Conservation (phyloP, 2,888 invertebrate species). For the Leptinotarsa juncta region DNA sequence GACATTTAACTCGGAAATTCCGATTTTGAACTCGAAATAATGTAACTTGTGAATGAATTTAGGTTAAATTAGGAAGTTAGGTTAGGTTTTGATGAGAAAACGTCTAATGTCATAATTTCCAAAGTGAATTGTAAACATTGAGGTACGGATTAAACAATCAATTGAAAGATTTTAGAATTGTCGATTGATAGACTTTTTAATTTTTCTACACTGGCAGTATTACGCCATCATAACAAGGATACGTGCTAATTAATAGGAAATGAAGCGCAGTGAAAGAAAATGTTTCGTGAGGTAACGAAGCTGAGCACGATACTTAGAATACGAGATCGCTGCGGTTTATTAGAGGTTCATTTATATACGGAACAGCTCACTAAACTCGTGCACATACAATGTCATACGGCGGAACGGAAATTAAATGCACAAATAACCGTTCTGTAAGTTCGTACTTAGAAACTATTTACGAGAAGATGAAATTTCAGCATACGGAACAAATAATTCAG, state of each 20-base stretch:
- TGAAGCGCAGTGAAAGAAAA: not conserved
- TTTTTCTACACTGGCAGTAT: too few relatives aligned
- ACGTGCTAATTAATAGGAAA: conserved; percentile 8
- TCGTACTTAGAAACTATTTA: conserved; percentile 54
- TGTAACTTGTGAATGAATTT: too few relatives aligned
- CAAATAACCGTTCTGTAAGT: conserved; percentile 53
- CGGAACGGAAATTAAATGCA: conserved; percentile 57
- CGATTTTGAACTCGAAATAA: too few relatives aligned
- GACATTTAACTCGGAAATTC: too few relatives aligned
- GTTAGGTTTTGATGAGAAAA: too few relatives aligned
- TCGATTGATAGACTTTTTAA: too few relatives aligned
- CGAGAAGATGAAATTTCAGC: conserved; percentile 51
- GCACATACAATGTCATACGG: conserved; percentile 53
- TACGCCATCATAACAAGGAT: not conserved
- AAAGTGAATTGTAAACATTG: too few relatives aligned
- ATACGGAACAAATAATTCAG: conserved; percentile 56
- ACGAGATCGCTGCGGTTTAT: conserved; percentile 9
- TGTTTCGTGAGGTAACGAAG: not conserved
- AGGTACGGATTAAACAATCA: too few relatives aligned
- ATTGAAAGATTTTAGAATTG: too few relatives aligned
- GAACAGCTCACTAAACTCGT: conserved; percentile 51
- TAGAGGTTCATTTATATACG: conserved; percentile 57
- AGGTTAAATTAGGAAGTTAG: too few relatives aligned
- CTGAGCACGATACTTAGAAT: conserved; percentile 4
- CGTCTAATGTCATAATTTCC: too few relatives aligned